These are phyloP conservation scores for Callosobruchus maculatus DNA, from an alignment of 2,888 invertebrate species.

Conservation along the genomic window DNA sequence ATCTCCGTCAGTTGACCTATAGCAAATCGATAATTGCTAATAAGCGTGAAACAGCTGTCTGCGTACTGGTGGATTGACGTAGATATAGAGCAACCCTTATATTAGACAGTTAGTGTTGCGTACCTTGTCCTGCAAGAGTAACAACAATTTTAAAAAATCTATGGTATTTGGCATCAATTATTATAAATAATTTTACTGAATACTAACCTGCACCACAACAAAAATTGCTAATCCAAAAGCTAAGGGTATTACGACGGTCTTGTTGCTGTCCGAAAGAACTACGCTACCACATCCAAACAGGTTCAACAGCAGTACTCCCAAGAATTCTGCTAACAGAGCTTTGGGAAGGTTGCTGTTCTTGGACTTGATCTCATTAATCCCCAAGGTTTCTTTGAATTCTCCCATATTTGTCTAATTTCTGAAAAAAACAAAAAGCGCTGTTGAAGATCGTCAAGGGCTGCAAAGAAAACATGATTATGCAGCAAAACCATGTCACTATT, in stretches of 20 bases:
- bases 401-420: conserved; percentile 40
- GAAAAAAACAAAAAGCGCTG: background rate
- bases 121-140: no score
- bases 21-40: no score
- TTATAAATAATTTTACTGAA: background rate
- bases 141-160: no score
- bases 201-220: conserved; percentile 65
- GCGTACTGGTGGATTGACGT: no score
- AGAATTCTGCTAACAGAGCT: conserved; percentile 80
- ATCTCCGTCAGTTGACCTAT: no score
- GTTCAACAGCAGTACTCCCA: conserved; percentile 83
- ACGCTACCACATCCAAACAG: conserved; percentile 86
- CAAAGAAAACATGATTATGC: no score
- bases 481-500: no score
- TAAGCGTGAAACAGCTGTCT: no score
- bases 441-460: background rate
- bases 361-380: conserved; percentile 68
- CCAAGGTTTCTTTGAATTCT: conserved; percentile 62
- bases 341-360: conserved; percentile 68
- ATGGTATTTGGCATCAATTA: no score
- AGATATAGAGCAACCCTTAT: no score
- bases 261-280: conserved; percentile 49
- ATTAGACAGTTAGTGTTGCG: no score
- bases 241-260: conserved; percentile 69
- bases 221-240: conserved; percentile 85